Conservation (phyloP, 23 tunicate genomes). For the Phallusia fumigata region DNA sequence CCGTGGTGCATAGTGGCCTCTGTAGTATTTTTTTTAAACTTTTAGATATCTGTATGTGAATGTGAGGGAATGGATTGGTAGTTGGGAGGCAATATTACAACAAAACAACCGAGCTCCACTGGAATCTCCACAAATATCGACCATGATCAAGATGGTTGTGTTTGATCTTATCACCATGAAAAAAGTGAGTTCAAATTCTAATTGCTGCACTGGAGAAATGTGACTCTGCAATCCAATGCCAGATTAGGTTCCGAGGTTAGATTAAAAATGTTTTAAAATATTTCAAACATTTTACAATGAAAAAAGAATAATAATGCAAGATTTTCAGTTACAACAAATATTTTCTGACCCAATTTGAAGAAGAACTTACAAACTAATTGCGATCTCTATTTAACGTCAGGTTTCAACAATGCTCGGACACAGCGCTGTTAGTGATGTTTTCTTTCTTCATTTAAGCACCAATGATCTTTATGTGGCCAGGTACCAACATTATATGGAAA, state of each 20-base stretch:
- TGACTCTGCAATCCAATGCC: no score
- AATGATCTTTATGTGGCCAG: slow-evolving; percentile 71
- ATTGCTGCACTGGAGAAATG: no score
- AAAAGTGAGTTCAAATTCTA: slow-evolving; percentile 15
- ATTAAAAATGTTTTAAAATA: no score
- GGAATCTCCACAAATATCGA: slow-evolving; percentile 28
- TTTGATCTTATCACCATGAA: slow-evolving; percentile 68
- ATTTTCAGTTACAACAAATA: no score
- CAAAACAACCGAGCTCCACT: slow-evolving; percentile 5
- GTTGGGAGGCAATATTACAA: not conserved
- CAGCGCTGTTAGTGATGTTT: slow-evolving; percentile 56
- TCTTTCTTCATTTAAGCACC: slow-evolving; percentile 54
- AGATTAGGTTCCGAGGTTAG: no score
- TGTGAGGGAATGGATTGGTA: slow-evolving; percentile 43
- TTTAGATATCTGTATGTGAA: slow-evolving; percentile 65
- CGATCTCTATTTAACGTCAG: no score
- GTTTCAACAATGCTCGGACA: slow-evolving; percentile 39
- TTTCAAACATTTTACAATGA: no score
- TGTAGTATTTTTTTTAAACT: no score
- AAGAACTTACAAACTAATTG: no score
- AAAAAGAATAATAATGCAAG: no score
- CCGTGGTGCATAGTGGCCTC: no score
- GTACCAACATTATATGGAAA: not conserved
- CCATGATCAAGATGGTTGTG: slow-evolving; percentile 33
- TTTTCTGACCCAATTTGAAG: no score